These are phyloP conservation scores for Cotesia glomerata DNA, from an alignment of 1,140 invertebrate species.

Conservation along the genomic window DNA sequence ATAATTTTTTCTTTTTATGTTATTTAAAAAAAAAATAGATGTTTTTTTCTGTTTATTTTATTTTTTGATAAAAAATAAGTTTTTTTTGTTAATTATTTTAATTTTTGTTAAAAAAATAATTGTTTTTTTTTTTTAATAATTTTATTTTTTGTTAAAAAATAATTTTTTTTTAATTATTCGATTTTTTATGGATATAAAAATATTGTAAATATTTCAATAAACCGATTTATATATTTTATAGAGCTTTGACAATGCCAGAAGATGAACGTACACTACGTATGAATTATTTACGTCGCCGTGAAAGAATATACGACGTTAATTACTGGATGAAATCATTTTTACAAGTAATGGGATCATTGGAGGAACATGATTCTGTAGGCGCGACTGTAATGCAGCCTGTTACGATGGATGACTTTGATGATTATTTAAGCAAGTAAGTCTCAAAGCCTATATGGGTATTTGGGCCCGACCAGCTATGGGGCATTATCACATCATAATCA, in stretches of 20 bases:
- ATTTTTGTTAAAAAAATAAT: no score
- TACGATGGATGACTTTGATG: constrained; percentile 86
- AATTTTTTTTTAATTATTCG: no score
- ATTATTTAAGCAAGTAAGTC: constrained; percentile 80
- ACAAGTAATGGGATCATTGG: constrained; percentile 82
- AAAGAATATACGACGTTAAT: constrained; percentile 84
- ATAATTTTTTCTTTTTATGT: no score
- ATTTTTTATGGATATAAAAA: no score
- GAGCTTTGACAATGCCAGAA: constrained; percentile 87
- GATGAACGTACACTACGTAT: constrained; percentile 86
- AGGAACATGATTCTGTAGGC: constrained; percentile 79
- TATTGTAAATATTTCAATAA: no score
- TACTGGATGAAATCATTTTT: constrained; percentile 89
- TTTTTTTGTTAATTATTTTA: no score
- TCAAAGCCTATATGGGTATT: constrained; percentile 26
- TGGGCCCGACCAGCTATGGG: constrained; percentile 51
- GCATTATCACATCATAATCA: constrained; percentile 3
- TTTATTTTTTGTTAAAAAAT: no score
- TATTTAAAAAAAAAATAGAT: no score
- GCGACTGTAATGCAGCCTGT: constrained; percentile 84
- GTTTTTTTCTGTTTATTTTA: no score
- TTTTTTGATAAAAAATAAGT: no score
- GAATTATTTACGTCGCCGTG: constrained; percentile 81
- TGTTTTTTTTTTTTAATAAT: no score
- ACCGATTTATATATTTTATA: constrained; percentile 37